Base-by-base conservation (phyloP, 2,113 vertebrate species). In the Myotis brandtii region DNA sequence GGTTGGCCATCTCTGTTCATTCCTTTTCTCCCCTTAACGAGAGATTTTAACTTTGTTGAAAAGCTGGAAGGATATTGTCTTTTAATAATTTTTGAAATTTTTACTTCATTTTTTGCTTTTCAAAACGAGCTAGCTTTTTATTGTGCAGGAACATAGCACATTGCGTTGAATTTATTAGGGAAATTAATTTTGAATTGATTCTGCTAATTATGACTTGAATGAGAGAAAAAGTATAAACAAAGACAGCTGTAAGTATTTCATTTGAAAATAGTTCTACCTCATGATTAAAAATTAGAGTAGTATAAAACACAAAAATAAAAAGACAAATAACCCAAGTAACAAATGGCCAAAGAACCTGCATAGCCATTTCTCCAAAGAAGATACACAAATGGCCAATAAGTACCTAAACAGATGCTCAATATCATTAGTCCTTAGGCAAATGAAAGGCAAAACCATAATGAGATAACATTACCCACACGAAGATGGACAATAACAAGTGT, bases 11-110 rank as follows among this genome's bases (percentile, higher is more conserved):
- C 30, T 62, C 13, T 3, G n/a, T 20, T 21, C 32, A 77, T 46
- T 77, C 18, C 43, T 77, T 69, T 90, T 70, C 3, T 59, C 23
- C 18, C 7, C n/a, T n/a, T n/a, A 37, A 56, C 52, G 46, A 80
- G 79, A 93, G 46, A 34, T 40, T 80, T 91, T 70, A 90, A 66
- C 73, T 66, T 72, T 64, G 46, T 46, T 83, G 37, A 67, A 73
- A 96, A 80, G 13, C 37, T 46, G 48, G 25, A 59, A 91, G 70
- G 67, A 27, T 48, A 37, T 52, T 80, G 3, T 59, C 21, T 91
- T 87, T 73, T 80, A 73, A 75, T 88, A 59, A 73, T 93, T 95
- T 85, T 92, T 89, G 66, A 89, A 75, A 86, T 46, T 50, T 59
- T 93, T 77, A 76, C 81, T 95, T 72, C 7, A 37, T 21, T 79